Percentiles rank a stretch among this genome's conserved stretches.
Conservation (phyloP, 2,888 invertebrate species). For the Allacma fusca region DNA sequence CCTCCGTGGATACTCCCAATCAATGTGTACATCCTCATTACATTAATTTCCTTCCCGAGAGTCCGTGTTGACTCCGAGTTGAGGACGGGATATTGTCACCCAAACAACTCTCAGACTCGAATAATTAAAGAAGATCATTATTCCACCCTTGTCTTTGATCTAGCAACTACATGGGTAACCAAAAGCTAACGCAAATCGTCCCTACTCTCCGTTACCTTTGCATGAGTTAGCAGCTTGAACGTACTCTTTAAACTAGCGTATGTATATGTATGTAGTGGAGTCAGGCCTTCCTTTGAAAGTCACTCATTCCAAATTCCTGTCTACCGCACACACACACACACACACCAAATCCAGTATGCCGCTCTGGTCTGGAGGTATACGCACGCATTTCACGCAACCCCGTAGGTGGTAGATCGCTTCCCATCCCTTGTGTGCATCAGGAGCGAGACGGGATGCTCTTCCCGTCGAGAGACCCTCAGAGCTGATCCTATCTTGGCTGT, state of each 20-base stretch:
- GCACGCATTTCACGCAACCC: conserved; percentile 1
- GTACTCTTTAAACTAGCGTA: too few relatives aligned
- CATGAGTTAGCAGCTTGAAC: conserved; percentile 1
- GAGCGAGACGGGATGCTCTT: neutral
- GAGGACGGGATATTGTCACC: conserved; percentile 7
- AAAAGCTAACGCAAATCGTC: neutral
- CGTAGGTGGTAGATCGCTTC: conserved; percentile 11
- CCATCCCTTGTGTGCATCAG: neutral
- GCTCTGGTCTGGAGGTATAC: too few relatives aligned
- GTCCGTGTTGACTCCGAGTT: neutral
- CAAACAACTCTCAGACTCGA: neutral
- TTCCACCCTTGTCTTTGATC: conserved; percentile 16
- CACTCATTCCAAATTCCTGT: neutral
- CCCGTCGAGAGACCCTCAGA: neutral
- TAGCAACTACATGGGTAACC: neutral
- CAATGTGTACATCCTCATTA: conserved; percentile 1
- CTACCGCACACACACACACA: neutral
- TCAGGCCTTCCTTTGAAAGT: too few relatives aligned
- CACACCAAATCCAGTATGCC: too few relatives aligned
- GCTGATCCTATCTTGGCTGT: neutral
- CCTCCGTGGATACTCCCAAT: conserved; percentile 15
- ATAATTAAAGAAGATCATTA: conserved; percentile 2
- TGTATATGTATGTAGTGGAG: too few relatives aligned
- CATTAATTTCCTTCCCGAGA: conserved; percentile 9
- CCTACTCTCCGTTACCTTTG: neutral